Base-by-base conservation (phyloP, 2,113 vertebrate species). In the Archocentrus centrarchus region DNA sequence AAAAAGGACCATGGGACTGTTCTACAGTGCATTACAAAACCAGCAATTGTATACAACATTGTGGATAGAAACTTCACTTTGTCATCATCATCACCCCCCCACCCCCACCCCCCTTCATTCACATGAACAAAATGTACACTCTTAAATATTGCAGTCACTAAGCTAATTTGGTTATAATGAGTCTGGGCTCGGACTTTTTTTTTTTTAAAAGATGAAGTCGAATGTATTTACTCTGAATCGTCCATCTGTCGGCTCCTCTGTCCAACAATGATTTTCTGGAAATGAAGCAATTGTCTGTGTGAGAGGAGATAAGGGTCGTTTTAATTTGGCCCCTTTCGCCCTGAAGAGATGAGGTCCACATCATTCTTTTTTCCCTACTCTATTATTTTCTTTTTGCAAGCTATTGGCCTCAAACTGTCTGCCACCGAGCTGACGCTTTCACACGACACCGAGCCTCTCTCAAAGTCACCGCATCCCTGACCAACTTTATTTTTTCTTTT, bases 21-120 rank as follows among this genome's bases (percentile, higher is more conserved):
- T 97, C 97, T 98, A 98, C 97, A 96, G 96, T 96, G 96, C 96
- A 95, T 97, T 97, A 97, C 97, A 98, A 98, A 98, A 97, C 96
- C 97, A 94, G 96, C 95, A 95, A 95, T 95, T 86, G 87, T 95
- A 97, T 96, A 97, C 97, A 98, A 98, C 96, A 96, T 96, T 93
- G 79, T 95, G 96, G 96, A 96, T 97, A 97, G 97, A 98, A 97
- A 88, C 79, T 61, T 89, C 32, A 93, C 77, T 44, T 59, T 77
- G 27, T 77, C 95, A 92, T 96, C 94, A 90, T 62, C 63, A 37
- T 73, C 77, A 68, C n/a, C 75, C 50, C 80, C 64, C 32, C 44
- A 37, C 22, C 27, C 77, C 66, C 30, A 92, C 91, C 61, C 92
- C 53, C 78, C 55, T 39, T 83, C 78, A 64, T 53, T 93, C 93